These are phyloP conservation scores for Drosophila siamana DNA, from an alignment of 2,888 invertebrate species.

Conservation along the genomic window DNA sequence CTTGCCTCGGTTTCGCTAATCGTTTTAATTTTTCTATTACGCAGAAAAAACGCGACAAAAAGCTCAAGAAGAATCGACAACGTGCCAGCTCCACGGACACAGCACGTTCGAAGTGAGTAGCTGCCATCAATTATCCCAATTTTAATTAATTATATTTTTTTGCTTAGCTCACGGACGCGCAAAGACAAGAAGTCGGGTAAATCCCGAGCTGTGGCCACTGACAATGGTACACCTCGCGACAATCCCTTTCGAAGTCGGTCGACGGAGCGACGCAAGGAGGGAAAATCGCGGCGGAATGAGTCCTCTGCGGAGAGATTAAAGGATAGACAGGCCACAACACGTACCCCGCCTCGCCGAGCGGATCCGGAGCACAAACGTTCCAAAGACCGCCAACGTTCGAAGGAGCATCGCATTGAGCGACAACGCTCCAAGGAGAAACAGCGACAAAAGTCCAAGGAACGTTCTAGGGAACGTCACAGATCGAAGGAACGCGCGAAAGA, in stretches of 20 bases:
- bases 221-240: conserved; percentile 45
- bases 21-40: conserved; percentile 59
- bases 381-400: conserved; percentile 33
- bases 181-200: conserved; percentile 48
- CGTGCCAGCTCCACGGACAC: conserved; percentile 86
- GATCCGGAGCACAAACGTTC: conserved; percentile 29
- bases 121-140: no score
- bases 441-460: conserved; percentile 8
- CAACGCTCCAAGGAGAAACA: conserved; percentile 50
- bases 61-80: conserved; percentile 86
- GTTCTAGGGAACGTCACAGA: conserved; percentile 35
- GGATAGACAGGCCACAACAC: conserved; percentile 11
- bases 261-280: conserved; percentile 68
- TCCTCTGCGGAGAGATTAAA: conserved; percentile 57
- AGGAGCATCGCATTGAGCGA: conserved; percentile 32
- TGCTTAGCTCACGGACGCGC: conserved; percentile 67
- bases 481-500: conserved; percentile 35
- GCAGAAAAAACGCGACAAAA: conserved; percentile 88
- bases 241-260: conserved; percentile 81
- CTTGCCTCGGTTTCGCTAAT: conserved; percentile 34
- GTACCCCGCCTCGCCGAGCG: conserved; percentile 11
- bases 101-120: conserved; percentile 87
- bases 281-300: conserved; percentile 57
- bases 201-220: conserved; percentile 27
- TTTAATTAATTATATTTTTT: no score